Base-by-base conservation (phyloP, 2,888 invertebrate species). In the Acrocera orbiculus region DNA sequence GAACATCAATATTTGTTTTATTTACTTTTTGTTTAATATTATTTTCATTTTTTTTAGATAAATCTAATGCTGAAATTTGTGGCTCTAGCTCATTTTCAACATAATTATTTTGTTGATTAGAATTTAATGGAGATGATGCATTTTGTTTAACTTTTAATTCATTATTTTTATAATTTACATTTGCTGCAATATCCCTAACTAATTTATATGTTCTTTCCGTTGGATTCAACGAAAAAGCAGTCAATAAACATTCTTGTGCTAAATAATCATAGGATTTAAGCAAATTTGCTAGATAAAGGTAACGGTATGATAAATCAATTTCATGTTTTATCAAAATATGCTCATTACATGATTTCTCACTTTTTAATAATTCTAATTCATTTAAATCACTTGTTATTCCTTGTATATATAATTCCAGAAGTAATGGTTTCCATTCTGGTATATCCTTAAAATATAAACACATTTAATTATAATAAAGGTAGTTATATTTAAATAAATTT, bases 331-430 rank as follows among this genome's bases (percentile, higher is more conserved):
- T 54, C 6, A 66, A 61, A 47, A 62, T 62, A 40, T 66, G 63
- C 10, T 60, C 56, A 30, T 63, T 58, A 14, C 34, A 35, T 2
- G 24, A 19, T 15, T 35, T 30, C 19, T 41, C 39, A 13, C 59
- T 55, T 48, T 70, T 71, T 35, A 65, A 61, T 35, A 62, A 62
- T 46, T 73, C 72, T 44, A 73, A 47, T 45, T 66, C 65, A 47
- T 73, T 73, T 62, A 73, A 64, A 44, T 73, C 72, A 10, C 66
- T 63, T 27, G 69, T 70, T 38, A 73, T 53, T 8, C 68, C 71
- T 40, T 69, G 58, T 24, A 74, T 66, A 46, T 67, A 70, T 39
- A 72, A 52, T 50, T 72, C 71, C 30, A 39, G 22, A n/a, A 35
- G 16, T 11, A 41, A 14, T 25, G 32, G 35, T 24, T 29, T 23